phyloP scores from a whole-genome alignment of 1,140 invertebrate genomes.

The Dinothrombium tinctorium region DNA sequence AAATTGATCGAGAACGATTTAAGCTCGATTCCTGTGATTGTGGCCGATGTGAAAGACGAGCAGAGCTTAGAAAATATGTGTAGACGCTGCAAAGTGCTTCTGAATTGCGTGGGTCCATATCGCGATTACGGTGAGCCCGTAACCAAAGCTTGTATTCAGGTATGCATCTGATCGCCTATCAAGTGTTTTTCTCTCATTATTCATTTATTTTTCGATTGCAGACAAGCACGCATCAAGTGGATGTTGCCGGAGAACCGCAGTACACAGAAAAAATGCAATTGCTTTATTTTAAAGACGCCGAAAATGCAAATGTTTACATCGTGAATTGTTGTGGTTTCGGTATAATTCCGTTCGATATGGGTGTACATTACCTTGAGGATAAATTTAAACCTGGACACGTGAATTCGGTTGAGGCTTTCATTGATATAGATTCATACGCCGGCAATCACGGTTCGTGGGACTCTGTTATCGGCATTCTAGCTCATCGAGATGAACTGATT shows the following conservation, averaged over 20 bases:
- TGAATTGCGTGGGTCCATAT: slow-evolving; percentile 50
- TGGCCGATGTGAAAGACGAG: slow-evolving; percentile 48
- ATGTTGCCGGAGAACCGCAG: slow-evolving; percentile 68
- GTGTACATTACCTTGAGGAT: slow-evolving; percentile 43
- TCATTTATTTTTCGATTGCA: background rate
- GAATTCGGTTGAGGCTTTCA: slow-evolving; percentile 9
- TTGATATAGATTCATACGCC: slow-evolving; percentile 11
- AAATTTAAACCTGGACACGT: slow-evolving; percentile 31
- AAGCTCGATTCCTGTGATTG: slow-evolving; percentile 31
- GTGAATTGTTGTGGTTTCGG: slow-evolving; percentile 79
- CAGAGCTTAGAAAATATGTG: slow-evolving; percentile 49
- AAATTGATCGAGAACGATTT: slow-evolving; percentile 11
- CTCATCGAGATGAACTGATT: slow-evolving; percentile 32
- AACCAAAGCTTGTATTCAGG: slow-evolving; percentile 56
- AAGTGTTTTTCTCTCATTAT: slow-evolving; percentile 43
- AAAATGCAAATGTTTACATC: slow-evolving; percentile 37
- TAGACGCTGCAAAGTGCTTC: slow-evolving; percentile 37
- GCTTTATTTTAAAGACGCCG: slow-evolving; percentile 45
- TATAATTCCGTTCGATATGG: slow-evolving; percentile 58
- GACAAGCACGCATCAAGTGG: slow-evolving; percentile 50
- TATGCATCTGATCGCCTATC: too few relatives aligned
- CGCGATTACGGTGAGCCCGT: slow-evolving; percentile 65
- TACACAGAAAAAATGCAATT: slow-evolving; percentile 65
- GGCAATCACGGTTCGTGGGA: slow-evolving; percentile 58
- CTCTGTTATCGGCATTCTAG: slow-evolving; percentile 45